Evolutionary conservation across 2,888 invertebrate species (phyloP), one percentile per base, ranked within the genome.

Genomic region (Plagiodera versicolora): DNA sequence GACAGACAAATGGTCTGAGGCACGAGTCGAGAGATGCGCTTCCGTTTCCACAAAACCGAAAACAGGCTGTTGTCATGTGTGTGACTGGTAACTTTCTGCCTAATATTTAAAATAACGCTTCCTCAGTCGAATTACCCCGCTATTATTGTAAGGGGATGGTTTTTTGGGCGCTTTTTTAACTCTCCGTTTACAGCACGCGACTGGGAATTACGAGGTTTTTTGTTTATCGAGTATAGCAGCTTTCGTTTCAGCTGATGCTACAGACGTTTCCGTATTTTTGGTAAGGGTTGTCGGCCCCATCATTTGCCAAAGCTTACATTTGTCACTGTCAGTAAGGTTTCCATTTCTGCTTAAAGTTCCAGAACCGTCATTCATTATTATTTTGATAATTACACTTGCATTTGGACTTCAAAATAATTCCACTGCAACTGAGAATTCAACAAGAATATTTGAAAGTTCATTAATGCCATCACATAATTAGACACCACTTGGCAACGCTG

Each of bases 41-140:
- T 79, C 80, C 79, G 80, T 79, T 80, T 80, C 77, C 79, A 78
- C 72, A 79, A 80, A 79, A 75, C 78, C 78, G 79, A 79, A 79
- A 79, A 77, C 79, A 78, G 78, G 73, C 77, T 77, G 79, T 75
- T 77, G 77, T 78, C 79, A 78, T 77, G 73, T 78, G n/a, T n/a
- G 77, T 71, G 67, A 56, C 65, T 60, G 19, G 6, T n/a, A 19
- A 47, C 57, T 74, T 72, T 75, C 72, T 73, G 74, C 67, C 71
- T 66, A 74, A 76, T 75, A 75, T 77, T 78, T 76, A 77, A 77
- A 75, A 69, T 75, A 39, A 67, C 66, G 70, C 75, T 72, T 72
- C 74, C 76, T 73, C 71, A 72, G 70, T 74, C 70, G 74, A 74
- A 75, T 73, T 74, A 74, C 72, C 61, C 68, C 64, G 68, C 63